These are phyloP conservation scores for Pantala flavescens DNA, from an alignment of 1,140 invertebrate species.

Conservation along the genomic window DNA sequence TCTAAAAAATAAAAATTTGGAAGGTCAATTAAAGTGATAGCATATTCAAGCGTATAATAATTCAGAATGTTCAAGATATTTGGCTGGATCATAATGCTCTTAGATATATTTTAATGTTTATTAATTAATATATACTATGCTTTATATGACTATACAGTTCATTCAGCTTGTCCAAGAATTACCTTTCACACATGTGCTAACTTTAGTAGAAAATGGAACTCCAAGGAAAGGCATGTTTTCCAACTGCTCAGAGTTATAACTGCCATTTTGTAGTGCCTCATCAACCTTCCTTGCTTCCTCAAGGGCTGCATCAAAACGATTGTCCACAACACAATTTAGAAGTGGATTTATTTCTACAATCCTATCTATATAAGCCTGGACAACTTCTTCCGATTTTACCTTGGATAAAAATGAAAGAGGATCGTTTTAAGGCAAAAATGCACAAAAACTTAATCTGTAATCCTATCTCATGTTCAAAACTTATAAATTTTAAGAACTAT, in stretches of 20 bases:
- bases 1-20: too few species aligned
- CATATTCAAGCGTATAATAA: too few species aligned
- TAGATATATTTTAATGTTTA: too few species aligned
- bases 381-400: conserved; percentile 56
- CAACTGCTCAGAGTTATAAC: conserved; percentile 39
- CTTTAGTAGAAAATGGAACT: conserved; percentile 74
- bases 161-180: conserved; percentile 8
- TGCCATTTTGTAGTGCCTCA: conserved; percentile 44
- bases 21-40: too few species aligned
- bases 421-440: too few species aligned
- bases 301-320: conserved; percentile 62
- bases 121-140: too few species aligned
- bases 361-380: conserved; percentile 60
- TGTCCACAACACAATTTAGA: conserved; percentile 72
- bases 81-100: too few species aligned
- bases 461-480: too few species aligned
- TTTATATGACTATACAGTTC: too few species aligned
- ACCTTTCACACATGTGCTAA: conserved; percentile 49
- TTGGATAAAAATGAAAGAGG: background rate
- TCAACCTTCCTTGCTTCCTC: conserved; percentile 65
- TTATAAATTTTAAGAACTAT: too few species aligned
- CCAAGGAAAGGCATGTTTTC: conserved; percentile 40
- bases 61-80: too few species aligned
- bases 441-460: too few species aligned
- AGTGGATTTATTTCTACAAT: conserved; percentile 68